A percentile compares a stretch with the other conserved stretches of the same genome.
Conservation (phyloP, 2,797 vertebrate genomes). For the Meda fulgida region DNA sequence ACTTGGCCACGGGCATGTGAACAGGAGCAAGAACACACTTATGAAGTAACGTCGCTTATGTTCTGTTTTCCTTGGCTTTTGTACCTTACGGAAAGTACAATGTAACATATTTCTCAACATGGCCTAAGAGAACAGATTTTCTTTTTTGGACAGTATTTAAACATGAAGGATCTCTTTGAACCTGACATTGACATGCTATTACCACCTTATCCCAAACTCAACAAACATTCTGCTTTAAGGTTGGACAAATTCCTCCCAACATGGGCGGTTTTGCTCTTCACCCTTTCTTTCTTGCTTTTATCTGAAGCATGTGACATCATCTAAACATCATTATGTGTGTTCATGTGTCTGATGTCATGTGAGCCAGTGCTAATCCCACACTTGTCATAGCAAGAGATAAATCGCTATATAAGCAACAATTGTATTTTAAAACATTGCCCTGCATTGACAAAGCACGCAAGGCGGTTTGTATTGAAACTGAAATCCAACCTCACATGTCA, state of each 20-base stretch:
- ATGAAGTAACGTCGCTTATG: constrained; percentile 84
- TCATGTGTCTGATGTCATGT: constrained; percentile 72
- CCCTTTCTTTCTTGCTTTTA: constrained; percentile 57
- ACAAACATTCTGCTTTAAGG: constrained; percentile 69
- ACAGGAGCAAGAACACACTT: constrained; percentile 73
- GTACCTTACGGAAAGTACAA: constrained; percentile 82
- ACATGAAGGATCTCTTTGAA: constrained; percentile 69
- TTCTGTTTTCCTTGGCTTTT: constrained; percentile 88
- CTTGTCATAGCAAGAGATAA: constrained; percentile 71
- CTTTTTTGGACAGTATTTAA: constrained; percentile 67
- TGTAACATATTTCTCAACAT: constrained; percentile 76
- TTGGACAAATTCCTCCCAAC: constrained; percentile 16
- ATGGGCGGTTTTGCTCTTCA: constrained; percentile 27
- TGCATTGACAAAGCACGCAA: constrained; percentile 1
- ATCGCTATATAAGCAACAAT: constrained; percentile 66
- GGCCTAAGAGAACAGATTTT: constrained; percentile 72
- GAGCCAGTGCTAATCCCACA: constrained; percentile 63
- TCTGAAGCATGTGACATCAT: constrained; percentile 71
- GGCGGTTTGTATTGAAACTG: background rate
- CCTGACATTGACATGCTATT: constrained; percentile 75
- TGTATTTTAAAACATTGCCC: constrained; percentile 53
- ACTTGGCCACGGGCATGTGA: constrained; percentile 77
- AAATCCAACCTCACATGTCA: constrained; percentile 16
- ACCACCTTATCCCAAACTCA: constrained; percentile 73
- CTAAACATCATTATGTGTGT: constrained; percentile 61